Evolutionary conservation across 64 coral and sea anemone genomes (phyloP).

Genomic region (Montipora foliosa): DNA sequence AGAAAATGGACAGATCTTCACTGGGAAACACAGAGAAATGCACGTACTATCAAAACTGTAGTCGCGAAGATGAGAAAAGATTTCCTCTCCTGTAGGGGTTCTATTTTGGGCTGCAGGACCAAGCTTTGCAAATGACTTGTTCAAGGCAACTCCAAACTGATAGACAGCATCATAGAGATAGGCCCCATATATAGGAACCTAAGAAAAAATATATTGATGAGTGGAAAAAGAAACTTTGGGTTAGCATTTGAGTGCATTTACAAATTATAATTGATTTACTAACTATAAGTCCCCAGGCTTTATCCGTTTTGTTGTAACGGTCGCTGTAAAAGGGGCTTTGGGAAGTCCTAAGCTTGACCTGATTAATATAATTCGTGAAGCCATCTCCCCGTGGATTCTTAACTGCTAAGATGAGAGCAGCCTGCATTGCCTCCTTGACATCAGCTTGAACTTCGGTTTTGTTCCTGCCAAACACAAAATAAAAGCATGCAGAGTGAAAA

Average conservation of each 20-base stretch:
- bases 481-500: neutral
- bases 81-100: conserved; percentile 40
- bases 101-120: neutral
- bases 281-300: neutral
- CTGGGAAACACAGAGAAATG: neutral
- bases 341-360: conserved; percentile 13
- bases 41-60: conserved; percentile 56
- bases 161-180: conserved; percentile 70
- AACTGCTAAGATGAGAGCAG: conserved; percentile 20
- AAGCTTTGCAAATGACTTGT: conserved; percentile 23
- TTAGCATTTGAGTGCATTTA: too few species aligned
- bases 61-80: conserved; percentile 39
- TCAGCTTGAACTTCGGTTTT: neutral
- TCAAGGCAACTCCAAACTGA: conserved; percentile 60
- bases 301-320: neutral
- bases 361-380: conserved; percentile 32
- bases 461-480: neutral
- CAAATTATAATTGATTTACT: neutral
- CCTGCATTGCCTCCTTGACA: conserved; percentile 11
- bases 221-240: too few species aligned
- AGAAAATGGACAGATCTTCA: neutral
- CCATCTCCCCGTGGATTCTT: conserved; percentile 26
- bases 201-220: neutral
- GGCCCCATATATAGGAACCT: conserved; percentile 46
- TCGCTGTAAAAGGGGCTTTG: conserved; percentile 43